These are phyloP conservation scores for Clivina fossor DNA, from an alignment of 2,888 invertebrate species.

Conservation along the genomic window DNA sequence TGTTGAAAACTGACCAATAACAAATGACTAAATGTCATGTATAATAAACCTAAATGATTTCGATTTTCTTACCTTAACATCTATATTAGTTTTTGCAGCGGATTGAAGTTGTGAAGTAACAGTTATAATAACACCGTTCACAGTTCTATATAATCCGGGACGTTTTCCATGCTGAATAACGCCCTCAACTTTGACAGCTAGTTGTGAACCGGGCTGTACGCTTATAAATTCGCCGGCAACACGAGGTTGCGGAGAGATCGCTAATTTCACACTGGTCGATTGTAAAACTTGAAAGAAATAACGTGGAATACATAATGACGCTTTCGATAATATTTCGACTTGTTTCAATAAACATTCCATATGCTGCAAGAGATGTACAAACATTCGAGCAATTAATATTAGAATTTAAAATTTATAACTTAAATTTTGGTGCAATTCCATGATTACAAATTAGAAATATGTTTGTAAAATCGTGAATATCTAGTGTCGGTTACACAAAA, in stretches of 20 bases:
- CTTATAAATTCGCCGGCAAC: constrained; percentile 80
- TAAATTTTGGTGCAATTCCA: too few species aligned
- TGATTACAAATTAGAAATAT: too few species aligned
- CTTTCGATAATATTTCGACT: constrained; percentile 63
- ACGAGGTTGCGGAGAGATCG: constrained; percentile 78
- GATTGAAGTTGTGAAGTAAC: constrained; percentile 66
- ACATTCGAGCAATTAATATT: too few species aligned
- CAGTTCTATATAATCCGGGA: constrained; percentile 69
- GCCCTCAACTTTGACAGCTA: constrained; percentile 92
- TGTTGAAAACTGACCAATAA: too few species aligned
- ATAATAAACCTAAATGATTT: too few species aligned
- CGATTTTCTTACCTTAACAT: constrained; percentile 47
- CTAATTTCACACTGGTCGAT: constrained; percentile 77
- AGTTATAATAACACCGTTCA: constrained; percentile 70
- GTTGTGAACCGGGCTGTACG: constrained; percentile 79
- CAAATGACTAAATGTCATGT: too few species aligned
- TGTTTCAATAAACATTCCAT: constrained; percentile 62
- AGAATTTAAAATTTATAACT: too few species aligned
- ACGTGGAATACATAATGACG: constrained; percentile 70
- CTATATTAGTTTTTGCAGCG: constrained; percentile 49
- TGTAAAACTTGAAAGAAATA: constrained; percentile 85
- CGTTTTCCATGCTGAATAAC: constrained; percentile 76
- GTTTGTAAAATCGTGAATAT: too few species aligned
- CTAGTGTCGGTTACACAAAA: too few species aligned
- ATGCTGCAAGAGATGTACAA: too few species aligned